A percentile compares a stretch with the other conserved stretches of the same genome.
phyloP scores from a whole-genome alignment of 2,888 invertebrate species.

The Agriopis marginaria region DNA sequence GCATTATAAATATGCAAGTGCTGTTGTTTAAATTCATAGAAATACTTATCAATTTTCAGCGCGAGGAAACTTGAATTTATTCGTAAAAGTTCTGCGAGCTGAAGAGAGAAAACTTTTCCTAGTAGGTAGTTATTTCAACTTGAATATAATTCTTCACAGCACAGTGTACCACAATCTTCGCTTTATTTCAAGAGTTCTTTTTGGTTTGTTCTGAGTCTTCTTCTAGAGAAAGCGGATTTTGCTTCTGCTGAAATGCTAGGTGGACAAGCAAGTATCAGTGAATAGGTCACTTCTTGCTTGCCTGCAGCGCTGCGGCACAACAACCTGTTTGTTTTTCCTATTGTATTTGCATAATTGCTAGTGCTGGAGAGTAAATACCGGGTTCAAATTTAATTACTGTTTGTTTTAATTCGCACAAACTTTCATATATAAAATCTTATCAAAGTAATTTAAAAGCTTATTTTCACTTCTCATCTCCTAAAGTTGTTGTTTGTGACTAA shows the following conservation, averaged over 20 bases:
- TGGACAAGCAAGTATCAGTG: constrained; percentile 26
- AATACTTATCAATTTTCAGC: constrained; percentile 67
- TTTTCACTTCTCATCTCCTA: no score
- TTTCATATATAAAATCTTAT: background rate
- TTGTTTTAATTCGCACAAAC: no score
- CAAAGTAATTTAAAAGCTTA: background rate
- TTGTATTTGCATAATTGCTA: constrained; percentile 20
- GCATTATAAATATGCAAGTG: constrained; percentile 42
- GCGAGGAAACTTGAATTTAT: constrained; percentile 67
- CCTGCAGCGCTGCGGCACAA: constrained; percentile 9
- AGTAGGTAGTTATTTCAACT: constrained; percentile 67
- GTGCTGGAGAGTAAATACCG: constrained; percentile 3
- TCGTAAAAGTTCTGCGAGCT: constrained; percentile 62
- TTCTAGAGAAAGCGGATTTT: constrained; percentile 50
- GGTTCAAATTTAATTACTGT: constrained; percentile 10
- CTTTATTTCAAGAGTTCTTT: constrained; percentile 64
- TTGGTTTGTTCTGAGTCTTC: constrained; percentile 56
- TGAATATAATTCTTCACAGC: constrained; percentile 63
- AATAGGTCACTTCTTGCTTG: constrained; percentile 9
- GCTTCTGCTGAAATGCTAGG: constrained; percentile 34
- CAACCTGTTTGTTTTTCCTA: constrained; percentile 19
- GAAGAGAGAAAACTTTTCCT: constrained; percentile 64
- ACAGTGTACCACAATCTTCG: constrained; percentile 54
- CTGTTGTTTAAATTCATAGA: constrained; percentile 53
- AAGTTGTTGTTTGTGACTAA: no score